phyloP scores from a whole-genome alignment of 2,113 vertebrate genomes.

The Lethenteron reissneri region DNA sequence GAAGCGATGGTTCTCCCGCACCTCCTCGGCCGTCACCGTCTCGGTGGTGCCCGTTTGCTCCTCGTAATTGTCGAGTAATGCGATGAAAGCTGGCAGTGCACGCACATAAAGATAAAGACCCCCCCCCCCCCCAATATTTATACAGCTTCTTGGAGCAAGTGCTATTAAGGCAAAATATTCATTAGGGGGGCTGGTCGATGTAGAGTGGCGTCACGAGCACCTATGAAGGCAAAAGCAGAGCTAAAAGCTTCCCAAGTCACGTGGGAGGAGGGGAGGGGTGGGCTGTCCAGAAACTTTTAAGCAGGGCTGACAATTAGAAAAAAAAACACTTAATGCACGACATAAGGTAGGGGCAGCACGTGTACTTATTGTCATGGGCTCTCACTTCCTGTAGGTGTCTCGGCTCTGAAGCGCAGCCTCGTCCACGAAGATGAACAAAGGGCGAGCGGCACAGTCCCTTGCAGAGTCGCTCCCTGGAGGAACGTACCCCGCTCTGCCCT shows the following conservation, averaged over 20 bases:
- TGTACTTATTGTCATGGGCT: neutral
- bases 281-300: neutral
- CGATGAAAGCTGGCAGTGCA: conserved; percentile 28
- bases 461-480: neutral
- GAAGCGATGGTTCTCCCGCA: conserved; percentile 36
- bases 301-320: neutral
- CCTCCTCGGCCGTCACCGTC: conserved; percentile 34
- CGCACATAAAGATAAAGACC: too few relatives aligned
- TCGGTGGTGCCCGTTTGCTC: conserved; percentile 34
- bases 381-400: conserved; percentile 2
- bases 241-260: neutral
- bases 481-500: neutral
- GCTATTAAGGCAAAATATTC: too few relatives aligned
- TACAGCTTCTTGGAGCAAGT: too few relatives aligned
- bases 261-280: neutral
- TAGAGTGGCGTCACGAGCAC: too few relatives aligned
- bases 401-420: neutral
- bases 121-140: too few relatives aligned
- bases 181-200: too few relatives aligned
- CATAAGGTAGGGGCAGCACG: neutral
- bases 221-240: too few relatives aligned
- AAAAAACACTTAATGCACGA: neutral
- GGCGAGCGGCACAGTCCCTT: neutral
- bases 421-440: conserved; percentile 1
- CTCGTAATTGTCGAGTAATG: conserved; percentile 39